Evolutionary conservation across 2,797 vertebrate species (phyloP).

Genomic region (Pangasius djambal): DNA sequence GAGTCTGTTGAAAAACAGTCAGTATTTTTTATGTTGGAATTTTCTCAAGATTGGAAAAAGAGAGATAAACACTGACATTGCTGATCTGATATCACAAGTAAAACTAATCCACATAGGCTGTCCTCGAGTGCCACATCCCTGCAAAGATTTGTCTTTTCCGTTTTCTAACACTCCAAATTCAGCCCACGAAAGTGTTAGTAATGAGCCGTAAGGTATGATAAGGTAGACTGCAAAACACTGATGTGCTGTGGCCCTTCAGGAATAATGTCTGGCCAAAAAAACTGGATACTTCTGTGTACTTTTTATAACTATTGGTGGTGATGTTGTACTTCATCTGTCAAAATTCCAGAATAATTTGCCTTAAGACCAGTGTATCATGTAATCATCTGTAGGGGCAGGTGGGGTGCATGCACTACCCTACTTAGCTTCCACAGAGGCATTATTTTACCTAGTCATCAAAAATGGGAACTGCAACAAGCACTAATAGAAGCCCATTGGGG

Average conservation of each 20-base stretch:
- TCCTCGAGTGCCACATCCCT: neutral
- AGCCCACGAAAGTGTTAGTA: neutral
- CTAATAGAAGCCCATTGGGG: neutral
- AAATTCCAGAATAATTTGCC: neutral
- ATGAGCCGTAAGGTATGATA: slow-evolving; percentile 2
- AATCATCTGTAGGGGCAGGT: neutral
- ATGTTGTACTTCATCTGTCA: neutral
- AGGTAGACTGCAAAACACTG: neutral
- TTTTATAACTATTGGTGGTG: neutral
- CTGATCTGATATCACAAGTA: neutral
- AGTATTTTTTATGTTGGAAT: neutral
- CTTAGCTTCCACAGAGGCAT: neutral
- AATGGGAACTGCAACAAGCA: neutral
- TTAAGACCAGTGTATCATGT: neutral
- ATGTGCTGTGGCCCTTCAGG: neutral
- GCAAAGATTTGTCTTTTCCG: neutral
- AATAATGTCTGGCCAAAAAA: neutral
- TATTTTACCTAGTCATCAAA: neutral
- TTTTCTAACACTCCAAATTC: neutral
- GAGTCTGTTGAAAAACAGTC: neutral
- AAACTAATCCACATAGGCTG: neutral
- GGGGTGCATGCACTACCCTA: neutral
- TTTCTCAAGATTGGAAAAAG: neutral
- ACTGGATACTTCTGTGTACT: neutral
- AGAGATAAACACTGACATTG: neutral